Conservation (phyloP, 1,140 invertebrate genomes). For the Sitophilus oryzae region DNA sequence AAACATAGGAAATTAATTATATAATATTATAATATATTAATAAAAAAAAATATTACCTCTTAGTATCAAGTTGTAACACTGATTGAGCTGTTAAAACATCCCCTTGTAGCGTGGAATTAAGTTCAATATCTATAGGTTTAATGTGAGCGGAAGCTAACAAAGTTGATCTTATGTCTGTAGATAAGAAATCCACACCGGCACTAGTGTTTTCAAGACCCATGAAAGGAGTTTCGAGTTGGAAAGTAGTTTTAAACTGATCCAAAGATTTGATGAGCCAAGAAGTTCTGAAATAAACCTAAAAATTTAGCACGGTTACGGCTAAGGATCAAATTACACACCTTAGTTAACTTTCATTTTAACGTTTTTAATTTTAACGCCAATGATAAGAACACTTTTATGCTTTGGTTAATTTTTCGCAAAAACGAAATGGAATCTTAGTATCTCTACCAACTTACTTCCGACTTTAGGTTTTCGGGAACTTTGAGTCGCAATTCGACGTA, state of each 20-base stretch:
- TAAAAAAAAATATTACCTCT: slow-evolving; percentile 28
- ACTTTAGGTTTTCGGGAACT: slow-evolving; percentile 26
- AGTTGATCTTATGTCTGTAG: slow-evolving; percentile 24
- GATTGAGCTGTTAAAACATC: slow-evolving; percentile 28
- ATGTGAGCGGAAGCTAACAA: slow-evolving; percentile 25
- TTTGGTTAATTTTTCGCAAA: too few species aligned
- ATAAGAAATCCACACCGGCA: slow-evolving; percentile 29
- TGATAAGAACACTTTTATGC: background rate
- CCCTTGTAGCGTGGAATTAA: slow-evolving; percentile 33
- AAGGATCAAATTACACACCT: background rate
- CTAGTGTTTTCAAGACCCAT: slow-evolving; percentile 48
- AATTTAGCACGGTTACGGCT: slow-evolving; percentile 5
- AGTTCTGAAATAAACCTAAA: slow-evolving; percentile 28
- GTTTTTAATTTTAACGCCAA: background rate
- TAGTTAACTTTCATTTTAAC: background rate
- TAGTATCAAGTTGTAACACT: slow-evolving; percentile 30
- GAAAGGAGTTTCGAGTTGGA: slow-evolving; percentile 50
- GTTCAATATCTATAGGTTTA: slow-evolving; percentile 32
- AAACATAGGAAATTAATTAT: too few species aligned
- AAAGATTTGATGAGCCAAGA: slow-evolving; percentile 50
- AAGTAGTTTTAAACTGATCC: slow-evolving; percentile 44
- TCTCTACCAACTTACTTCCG: slow-evolving; percentile 30
- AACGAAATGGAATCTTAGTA: too few species aligned
- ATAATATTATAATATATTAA: too few species aligned
- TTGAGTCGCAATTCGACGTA: slow-evolving; percentile 27